A percentile compares a stretch with the other conserved stretches of the same genome.
Evolutionary conservation across 2,797 vertebrate genomes (phyloP).

Genomic region (Acanthopagrus latus): DNA sequence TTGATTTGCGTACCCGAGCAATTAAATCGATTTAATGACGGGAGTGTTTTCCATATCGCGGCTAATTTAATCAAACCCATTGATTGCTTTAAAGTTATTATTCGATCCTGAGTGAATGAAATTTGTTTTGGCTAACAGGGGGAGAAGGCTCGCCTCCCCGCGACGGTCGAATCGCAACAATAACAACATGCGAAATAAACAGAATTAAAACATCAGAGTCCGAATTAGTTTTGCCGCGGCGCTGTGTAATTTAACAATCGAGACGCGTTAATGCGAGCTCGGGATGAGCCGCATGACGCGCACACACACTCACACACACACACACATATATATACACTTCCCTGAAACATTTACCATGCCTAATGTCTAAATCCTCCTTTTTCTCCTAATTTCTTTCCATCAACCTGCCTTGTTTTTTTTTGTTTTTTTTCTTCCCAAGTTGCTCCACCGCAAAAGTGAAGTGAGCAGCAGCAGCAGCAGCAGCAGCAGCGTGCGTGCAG

Average conservation of each 20-base stretch:
- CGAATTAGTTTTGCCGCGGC: background rate
- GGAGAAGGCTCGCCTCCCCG: conserved; percentile 1
- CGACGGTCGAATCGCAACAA: background rate
- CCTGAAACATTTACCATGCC: conserved; percentile 36
- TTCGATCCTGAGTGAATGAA: conserved; percentile 15
- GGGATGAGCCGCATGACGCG: conserved; percentile 13
- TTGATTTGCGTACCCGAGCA: conserved; percentile 41
- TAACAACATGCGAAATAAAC: background rate
- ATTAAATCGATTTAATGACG: conserved; percentile 64
- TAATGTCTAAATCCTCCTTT: conserved; percentile 60
- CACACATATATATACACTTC: background rate
- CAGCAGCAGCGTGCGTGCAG: conserved; percentile 48
- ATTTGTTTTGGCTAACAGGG: background rate
- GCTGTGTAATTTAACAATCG: background rate
- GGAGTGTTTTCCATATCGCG: conserved; percentile 36
- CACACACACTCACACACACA: conserved; percentile 22
- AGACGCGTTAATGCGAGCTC: conserved; percentile 22
- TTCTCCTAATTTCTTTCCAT: conserved; percentile 70
- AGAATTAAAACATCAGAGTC: conserved; percentile 26
- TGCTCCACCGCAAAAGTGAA: conserved; percentile 57
- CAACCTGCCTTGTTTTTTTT: conserved; percentile 67
- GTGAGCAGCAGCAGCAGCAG: conserved; percentile 53
- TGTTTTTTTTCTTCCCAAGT: conserved; percentile 79
- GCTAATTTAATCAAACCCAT: conserved; percentile 36
- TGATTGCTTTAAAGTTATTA: conserved; percentile 14